phyloP scores from a whole-genome alignment of 2,797 vertebrate species.

The Scolopax bukidnonensis region DNA sequence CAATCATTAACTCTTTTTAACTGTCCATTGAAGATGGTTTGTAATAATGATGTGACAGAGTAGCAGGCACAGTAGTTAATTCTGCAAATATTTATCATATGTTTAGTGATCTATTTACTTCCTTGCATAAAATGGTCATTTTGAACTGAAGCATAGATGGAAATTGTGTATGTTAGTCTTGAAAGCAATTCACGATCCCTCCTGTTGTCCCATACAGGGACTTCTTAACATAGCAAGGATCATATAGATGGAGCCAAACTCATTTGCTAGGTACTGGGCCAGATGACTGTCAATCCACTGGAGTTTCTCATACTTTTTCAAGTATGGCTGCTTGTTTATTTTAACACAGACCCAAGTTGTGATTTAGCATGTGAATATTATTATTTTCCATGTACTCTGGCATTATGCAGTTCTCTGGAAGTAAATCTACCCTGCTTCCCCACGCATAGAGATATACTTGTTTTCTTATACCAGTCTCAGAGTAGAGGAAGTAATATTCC shows the following conservation, averaged over 20 bases:
- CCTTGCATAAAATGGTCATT: background rate
- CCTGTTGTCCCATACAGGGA: background rate
- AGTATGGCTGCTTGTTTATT: background rate
- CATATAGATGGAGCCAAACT: background rate
- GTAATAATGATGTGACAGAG: background rate
- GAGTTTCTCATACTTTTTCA: background rate
- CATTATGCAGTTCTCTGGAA: background rate
- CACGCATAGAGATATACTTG: background rate
- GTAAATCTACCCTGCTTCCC: background rate
- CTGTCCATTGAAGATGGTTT: background rate
- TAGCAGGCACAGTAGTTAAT: background rate
- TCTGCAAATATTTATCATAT: background rate
- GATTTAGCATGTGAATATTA: background rate
- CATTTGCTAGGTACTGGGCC: background rate
- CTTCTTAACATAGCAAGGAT: background rate
- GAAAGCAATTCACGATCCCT: background rate
- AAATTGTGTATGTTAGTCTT: background rate
- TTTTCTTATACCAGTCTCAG: background rate
- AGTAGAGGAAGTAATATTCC: background rate
- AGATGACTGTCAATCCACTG: accelerated
- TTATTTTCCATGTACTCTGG: background rate
- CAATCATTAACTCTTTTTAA: background rate
- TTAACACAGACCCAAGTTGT: background rate
- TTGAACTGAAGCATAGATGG: background rate
- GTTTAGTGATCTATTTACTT: background rate